A percentile compares a stretch with the other conserved stretches of the same genome.
Evolutionary conservation across 2,113 vertebrate species (phyloP).

Genomic region (Nothoprocta perdicaria): DNA sequence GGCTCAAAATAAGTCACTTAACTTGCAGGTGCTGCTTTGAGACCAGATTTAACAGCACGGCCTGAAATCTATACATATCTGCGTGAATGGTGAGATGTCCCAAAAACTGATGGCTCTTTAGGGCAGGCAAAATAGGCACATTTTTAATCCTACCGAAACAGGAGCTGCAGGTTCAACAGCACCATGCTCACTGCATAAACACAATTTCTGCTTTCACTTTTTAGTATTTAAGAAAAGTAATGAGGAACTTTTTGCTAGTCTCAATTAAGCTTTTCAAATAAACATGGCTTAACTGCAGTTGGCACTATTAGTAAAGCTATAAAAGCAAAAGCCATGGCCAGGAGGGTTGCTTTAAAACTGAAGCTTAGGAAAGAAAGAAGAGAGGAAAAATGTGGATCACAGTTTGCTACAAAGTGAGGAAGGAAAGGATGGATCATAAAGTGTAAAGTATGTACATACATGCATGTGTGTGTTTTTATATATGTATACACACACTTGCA

Average conservation of each 20-base stretch:
- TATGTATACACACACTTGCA: not conserved
- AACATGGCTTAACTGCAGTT: not conserved
- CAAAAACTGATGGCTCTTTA: not conserved
- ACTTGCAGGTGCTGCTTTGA: not conserved
- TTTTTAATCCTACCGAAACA: not conserved
- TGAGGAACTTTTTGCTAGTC: not conserved
- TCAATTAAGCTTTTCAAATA: not conserved
- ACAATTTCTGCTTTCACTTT: not conserved
- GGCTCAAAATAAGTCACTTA: not conserved
- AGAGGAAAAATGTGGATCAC: not conserved
- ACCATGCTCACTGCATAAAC: not conserved
- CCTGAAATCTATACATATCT: not conserved
- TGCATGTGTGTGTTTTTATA: not conserved
- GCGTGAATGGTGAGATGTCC: not conserved
- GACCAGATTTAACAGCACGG: not conserved
- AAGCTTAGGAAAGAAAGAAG: not conserved
- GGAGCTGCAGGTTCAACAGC: not conserved
- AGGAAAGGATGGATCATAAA: not conserved
- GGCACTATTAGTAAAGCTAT: not conserved
- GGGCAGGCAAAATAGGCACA: not conserved
- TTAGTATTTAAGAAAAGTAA: not conserved
- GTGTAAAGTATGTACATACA: not conserved
- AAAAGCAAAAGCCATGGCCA: not conserved
- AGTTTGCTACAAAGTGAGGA: not conserved
- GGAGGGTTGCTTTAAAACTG: not conserved